phyloP scores from a whole-genome alignment of 2,113 vertebrate species.

The Emydocephalus ijimae region DNA sequence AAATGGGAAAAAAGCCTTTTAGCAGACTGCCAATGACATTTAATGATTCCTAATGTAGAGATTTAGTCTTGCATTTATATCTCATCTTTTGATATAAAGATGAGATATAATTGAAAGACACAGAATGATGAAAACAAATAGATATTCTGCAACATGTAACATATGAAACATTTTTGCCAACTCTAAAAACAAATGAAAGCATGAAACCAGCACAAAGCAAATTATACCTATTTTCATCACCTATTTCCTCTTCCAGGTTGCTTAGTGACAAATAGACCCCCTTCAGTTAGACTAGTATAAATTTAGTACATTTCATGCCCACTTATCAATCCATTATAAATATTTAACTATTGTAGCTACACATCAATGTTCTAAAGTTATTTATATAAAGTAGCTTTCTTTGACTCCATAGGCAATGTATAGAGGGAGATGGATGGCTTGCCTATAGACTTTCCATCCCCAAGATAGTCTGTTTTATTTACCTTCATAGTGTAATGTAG shows the following conservation, averaged over 20 bases:
- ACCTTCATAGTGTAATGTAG: not conserved
- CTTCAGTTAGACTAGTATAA: conserved; percentile 20
- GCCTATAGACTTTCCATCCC: not conserved
- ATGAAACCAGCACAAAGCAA: not conserved
- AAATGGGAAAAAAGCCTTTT: not conserved
- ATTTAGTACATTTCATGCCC: conserved; percentile 21
- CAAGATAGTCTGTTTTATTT: not conserved
- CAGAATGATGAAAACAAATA: not conserved
- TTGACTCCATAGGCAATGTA: not conserved
- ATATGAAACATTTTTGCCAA: not conserved
- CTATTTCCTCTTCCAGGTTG: conserved; percentile 11
- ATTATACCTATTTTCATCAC: conserved; percentile 21
- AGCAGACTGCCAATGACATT: not conserved
- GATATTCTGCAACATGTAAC: not conserved
- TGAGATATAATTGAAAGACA: not conserved
- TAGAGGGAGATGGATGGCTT: not conserved
- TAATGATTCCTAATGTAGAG: not conserved
- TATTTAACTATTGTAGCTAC: conserved; percentile 51
- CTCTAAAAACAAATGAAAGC: conserved; percentile 28
- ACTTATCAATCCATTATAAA: conserved; percentile 30
- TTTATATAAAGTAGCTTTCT: not conserved
- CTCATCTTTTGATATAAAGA: not conserved
- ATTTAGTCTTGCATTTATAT: not conserved
- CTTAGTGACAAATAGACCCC: conserved; percentile 33
- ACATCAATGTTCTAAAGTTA: conserved; percentile 14